phyloP scores from a whole-genome alignment of 2,113 vertebrate genomes.

The Austrofundulus limnaeus region DNA sequence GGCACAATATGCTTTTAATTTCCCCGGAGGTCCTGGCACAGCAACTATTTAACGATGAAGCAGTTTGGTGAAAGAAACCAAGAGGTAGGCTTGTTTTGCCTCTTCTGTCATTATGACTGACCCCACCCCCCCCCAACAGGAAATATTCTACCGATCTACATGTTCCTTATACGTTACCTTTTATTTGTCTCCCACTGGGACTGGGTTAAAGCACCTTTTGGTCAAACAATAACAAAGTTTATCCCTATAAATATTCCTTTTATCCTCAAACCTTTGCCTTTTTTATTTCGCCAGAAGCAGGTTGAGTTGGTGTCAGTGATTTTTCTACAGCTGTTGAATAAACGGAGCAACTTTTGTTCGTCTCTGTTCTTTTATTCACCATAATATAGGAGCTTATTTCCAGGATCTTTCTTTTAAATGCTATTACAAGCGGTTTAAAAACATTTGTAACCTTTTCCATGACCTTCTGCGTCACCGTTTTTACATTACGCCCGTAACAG shows the following conservation, averaged over 20 bases:
- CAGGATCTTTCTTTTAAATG: neutral
- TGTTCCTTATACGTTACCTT: conserved; percentile 18
- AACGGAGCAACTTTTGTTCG: neutral
- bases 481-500: neutral
- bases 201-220: neutral
- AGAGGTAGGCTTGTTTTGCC: conserved; percentile 63
- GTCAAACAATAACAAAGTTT: conserved; percentile 11
- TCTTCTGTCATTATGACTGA: conserved; percentile 59
- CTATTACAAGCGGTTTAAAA: neutral
- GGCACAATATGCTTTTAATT: conserved; percentile 83
- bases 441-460: neutral
- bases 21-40: conserved; percentile 73
- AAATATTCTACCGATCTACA: conserved; percentile 50
- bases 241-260: neutral
- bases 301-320: neutral
- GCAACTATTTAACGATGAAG: conserved; percentile 74
- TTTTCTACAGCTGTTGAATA: neutral
- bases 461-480: neutral
- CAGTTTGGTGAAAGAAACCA: conserved; percentile 65
- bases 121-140: conserved; percentile 34
- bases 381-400: neutral
- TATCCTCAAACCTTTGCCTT: neutral
- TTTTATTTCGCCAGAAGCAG: conserved; percentile 4
- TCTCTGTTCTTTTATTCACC: neutral
- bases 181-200: conserved; percentile 29